Percentiles rank a stretch among this genome's conserved stretches.
Evolutionary conservation across 1,140 invertebrate species (phyloP).

Genomic region (Cotesia typhae): DNA sequence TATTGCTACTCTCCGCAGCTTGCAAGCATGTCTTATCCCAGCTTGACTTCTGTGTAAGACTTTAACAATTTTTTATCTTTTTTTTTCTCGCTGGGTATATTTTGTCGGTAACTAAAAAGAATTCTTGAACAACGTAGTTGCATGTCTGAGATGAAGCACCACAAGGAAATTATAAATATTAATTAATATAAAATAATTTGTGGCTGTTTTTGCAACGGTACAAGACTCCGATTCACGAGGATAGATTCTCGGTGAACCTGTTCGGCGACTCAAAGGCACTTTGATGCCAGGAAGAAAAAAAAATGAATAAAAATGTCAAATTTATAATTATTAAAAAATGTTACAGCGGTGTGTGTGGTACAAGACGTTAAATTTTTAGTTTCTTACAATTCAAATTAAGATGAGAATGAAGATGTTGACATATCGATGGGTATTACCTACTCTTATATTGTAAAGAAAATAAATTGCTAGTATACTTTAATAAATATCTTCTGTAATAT

Average conservation of each 20-base stretch:
- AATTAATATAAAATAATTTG: conserved; percentile 28
- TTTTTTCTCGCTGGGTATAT: background rate
- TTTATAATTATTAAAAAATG: conserved; percentile 19
- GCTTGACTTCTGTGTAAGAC: conserved; percentile 1
- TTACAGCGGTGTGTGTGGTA: conserved; percentile 30
- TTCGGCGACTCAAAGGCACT: conserved; percentile 14
- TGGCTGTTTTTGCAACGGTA: background rate
- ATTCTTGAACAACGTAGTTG: conserved; percentile 15
- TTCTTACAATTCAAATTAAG: conserved; percentile 30
- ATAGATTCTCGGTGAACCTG: conserved; percentile 26
- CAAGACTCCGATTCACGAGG: background rate
- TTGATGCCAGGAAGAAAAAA: conserved; percentile 2
- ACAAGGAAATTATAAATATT: conserved; percentile 1
- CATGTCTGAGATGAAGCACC: background rate
- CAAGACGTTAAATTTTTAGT: conserved; percentile 28
- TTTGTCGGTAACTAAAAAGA: background rate
- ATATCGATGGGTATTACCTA: conserved; percentile 29
- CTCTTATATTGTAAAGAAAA: no score
- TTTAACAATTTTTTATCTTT: background rate
- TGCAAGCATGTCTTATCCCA: background rate
- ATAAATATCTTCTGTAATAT: no score
- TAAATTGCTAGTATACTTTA: no score
- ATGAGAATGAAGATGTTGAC: conserved; percentile 39
- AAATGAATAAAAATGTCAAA: conserved; percentile 3
- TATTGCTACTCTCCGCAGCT: background rate